These are phyloP conservation scores for Acanthopleura granulata DNA, from an alignment of 2,888 invertebrate genomes.

Conservation along the genomic window DNA sequence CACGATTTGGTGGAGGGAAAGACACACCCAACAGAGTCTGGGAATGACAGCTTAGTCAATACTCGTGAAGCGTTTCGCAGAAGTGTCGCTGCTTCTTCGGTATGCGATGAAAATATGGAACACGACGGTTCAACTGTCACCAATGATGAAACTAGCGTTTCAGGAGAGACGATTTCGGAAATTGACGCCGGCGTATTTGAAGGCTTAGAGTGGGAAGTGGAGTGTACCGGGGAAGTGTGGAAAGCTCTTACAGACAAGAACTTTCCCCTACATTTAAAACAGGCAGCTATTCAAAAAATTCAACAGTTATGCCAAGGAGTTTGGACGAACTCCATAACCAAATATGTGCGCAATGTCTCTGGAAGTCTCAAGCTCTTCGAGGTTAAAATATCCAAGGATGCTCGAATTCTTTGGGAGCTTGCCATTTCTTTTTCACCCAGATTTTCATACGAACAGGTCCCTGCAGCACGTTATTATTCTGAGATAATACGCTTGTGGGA, in stretches of 20 bases:
- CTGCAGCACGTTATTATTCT: constrained; percentile 51
- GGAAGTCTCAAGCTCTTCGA: constrained; percentile 44
- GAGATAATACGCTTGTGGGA: constrained; percentile 50
- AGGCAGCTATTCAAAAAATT: constrained; percentile 44
- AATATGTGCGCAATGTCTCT: constrained; percentile 42
- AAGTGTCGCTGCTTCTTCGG: no score
- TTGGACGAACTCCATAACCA: constrained; percentile 44
- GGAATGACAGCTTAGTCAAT: no score
- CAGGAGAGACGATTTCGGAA: constrained; percentile 48
- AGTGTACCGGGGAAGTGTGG: constrained; percentile 59
- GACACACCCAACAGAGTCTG: no score
- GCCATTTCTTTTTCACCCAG: constrained; percentile 57
- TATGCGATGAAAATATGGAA: no score
- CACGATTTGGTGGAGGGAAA: no score
- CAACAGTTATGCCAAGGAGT: constrained; percentile 50
- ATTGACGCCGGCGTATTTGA: constrained; percentile 46
- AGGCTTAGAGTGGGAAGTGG: constrained; percentile 58
- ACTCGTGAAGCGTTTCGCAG: no score
- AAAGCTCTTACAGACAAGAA: constrained; percentile 48
- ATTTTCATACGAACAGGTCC: constrained; percentile 35
- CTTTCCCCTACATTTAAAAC: constrained; percentile 41
- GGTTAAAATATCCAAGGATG: constrained; percentile 37
- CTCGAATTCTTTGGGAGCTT: constrained; percentile 56
- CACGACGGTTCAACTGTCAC: no score
- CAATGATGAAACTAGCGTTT: constrained; percentile 19